Base-by-base conservation (phyloP, 1,140 invertebrate species). In the Contarinia nasturtii region DNA sequence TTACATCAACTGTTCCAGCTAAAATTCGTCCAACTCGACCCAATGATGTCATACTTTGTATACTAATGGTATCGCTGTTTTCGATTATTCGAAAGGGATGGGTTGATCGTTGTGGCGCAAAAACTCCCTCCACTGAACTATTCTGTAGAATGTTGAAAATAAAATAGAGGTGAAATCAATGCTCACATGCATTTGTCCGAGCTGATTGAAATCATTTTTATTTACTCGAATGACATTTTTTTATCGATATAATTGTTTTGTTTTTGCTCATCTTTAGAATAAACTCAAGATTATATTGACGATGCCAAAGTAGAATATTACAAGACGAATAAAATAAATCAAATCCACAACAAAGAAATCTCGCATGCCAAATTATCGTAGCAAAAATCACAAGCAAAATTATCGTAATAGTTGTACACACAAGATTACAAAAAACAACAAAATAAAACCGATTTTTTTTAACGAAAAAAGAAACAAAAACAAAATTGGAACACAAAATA, bases 21-120 rank as follows among this genome's bases (percentile, higher is more conserved):
- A 84, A 67, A 54, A 86, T 79, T 49, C 79, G 66, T 15, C 83
- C 82, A 48, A 86, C 77, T 53, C 84, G 71, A 19, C 83, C 84
- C 50, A 88, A 64, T 49, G 84, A 87, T 52, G 83, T 85, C 69
- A 86, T 79, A 63, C 84, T 88, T 59, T 88, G 83, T 53, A 90
- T 68, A 58, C 83, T 87, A 55, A 86, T 70, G 45, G 84, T 78
- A 63, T 90, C 86, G 27, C n/a, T n/a, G 54, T 85, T 82, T 52
- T 89, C 83, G 54, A 88, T 86, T 40, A 89, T 81, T 45, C 69
- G 58, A 55, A 85, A 85, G 20, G 81, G 82, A 69, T 83, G 80
- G 12, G 76, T 74, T 3, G 74, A 53, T 7, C 61, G 55, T 50
- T 57, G 63, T n/a, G 71, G 65, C 12, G 71, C 65, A 53, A 67